These are phyloP conservation scores for Lerista edwardsae DNA, from an alignment of 2,797 vertebrate genomes.

Conservation along the genomic window DNA sequence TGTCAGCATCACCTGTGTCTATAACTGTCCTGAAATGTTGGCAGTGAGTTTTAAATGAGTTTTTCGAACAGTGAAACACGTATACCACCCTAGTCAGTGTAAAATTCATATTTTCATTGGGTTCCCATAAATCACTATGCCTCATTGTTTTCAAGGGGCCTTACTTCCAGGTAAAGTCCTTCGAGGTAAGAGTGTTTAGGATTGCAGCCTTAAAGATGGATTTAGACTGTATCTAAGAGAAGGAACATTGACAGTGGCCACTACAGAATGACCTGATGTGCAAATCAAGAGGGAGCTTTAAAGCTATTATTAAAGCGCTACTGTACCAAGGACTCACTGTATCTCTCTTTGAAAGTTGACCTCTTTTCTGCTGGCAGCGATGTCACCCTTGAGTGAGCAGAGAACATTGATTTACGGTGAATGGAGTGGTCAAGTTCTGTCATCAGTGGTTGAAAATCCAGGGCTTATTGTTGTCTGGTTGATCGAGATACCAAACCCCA, in stretches of 20 bases:
- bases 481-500: not conserved
- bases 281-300: constrained; percentile 13
- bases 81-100: not conserved
- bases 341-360: constrained; percentile 33
- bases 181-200: too few relatives aligned
- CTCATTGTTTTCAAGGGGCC: too few relatives aligned
- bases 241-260: constrained; percentile 15
- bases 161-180: too few relatives aligned
- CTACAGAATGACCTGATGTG: constrained; percentile 6
- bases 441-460: not conserved
- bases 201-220: not conserved
- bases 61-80: not conserved
- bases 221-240: constrained; percentile 9
- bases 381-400: constrained; percentile 36
- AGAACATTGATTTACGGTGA: constrained; percentile 31
- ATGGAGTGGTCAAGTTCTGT: constrained; percentile 47
- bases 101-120: not conserved
- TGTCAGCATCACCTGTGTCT: not conserved
- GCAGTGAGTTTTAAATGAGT: not conserved
- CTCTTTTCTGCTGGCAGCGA: constrained; percentile 39
- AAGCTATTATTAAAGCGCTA: constrained; percentile 15
- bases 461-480: constrained; percentile 22
- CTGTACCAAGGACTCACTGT: not conserved
- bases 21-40: not conserved
- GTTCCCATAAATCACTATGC: not conserved